Evolutionary conservation across 2,113 vertebrate genomes (phyloP).

Genomic region (Nannospalax galili): DNA sequence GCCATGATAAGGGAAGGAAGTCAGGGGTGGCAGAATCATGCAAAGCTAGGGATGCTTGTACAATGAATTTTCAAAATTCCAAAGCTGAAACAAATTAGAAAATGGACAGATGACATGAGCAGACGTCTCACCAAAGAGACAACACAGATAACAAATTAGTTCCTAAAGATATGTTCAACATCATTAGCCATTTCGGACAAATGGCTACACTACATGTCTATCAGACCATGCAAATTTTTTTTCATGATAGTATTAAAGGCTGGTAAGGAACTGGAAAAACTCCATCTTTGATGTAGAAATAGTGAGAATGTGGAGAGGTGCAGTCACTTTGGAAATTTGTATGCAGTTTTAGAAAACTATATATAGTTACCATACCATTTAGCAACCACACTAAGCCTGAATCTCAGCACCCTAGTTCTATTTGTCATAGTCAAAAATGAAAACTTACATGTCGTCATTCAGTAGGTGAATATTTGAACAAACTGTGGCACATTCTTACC

Average conservation of each 20-base stretch:
- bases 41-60: background rate
- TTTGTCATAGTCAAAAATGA: background rate
- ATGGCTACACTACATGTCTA: background rate
- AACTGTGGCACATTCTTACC: background rate
- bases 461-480: background rate
- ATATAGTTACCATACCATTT: background rate
- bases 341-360: background rate
- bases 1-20: background rate
- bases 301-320: background rate
- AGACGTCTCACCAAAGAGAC: background rate
- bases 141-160: background rate
- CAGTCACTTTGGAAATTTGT: background rate
- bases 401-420: background rate
- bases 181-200: background rate
- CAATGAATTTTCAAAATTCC: background rate
- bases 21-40: background rate
- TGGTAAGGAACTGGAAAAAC: background rate
- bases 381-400: background rate
- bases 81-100: background rate
- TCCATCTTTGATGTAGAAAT: background rate
- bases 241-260: background rate
- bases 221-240: background rate
- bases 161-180: background rate
- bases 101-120: background rate
- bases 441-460: background rate